Evolutionary conservation across 2,888 invertebrate genomes (phyloP), one percentile per base, ranked within the genome.

Genomic region (Norana najaformis): DNA sequence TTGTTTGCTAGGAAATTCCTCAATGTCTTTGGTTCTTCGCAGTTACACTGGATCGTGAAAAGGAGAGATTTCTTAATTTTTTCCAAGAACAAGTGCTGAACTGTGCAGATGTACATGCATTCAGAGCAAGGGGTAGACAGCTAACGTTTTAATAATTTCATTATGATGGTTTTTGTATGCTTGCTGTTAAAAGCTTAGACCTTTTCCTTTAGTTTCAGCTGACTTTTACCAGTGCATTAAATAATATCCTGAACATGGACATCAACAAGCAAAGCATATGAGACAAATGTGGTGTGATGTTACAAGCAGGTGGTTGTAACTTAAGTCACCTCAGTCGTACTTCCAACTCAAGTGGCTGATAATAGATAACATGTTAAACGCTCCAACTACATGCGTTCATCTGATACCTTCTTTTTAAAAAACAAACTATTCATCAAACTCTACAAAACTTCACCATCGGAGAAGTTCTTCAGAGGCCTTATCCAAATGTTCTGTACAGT

Each of bases 21-120:
- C 94, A 94, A 91, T 93, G 93, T 89, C 91, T 95, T 88, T 95
- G 95, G 95, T 95, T 93, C 91, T 91, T 95, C 53, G 94, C 94
- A 23, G 94, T 95, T 4, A 94, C 94, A 13, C 92, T 95, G 18
- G 94, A 94, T 91, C 93, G 94, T 89, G 93, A 94, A 35, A 94
- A 94, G 89, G 93, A 93, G 82, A 93, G 94, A 85, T 92, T 95
- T 89, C 92, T 94, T 18, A 92, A 93, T 30, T 93, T 95, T 88
- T 92, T 95, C 30, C 91, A 92, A 85, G 92, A 93, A 89, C 93
- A 94, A 91, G 91, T 93, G 69, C 92, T 93, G 20, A 89, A 88
- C 37, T 35, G 88, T 34, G 53, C 90, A 90, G 88, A 85, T 83
- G 69, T 47, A 39, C 83, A 89, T 35, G 47, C 38, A 88, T 20